Base-by-base conservation (phyloP, 2,888 invertebrate genomes). In the Uloborus plumipes region DNA sequence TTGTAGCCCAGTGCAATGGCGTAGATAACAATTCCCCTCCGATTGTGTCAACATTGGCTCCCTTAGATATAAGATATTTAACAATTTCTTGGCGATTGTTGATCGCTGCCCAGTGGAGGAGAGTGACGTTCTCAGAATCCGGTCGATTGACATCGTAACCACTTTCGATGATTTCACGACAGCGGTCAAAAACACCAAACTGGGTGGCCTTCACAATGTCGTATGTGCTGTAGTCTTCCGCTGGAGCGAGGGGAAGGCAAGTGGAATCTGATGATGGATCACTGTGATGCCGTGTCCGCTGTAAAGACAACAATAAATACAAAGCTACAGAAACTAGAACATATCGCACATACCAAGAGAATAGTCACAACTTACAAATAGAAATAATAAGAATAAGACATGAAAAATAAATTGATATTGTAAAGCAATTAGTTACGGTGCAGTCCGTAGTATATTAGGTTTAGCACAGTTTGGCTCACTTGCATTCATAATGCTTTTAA, bases 51-150 rank as follows among this genome's bases (percentile, higher is more conserved):
- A 99, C 94, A 83, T 93, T 91, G 18, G 95, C 95, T 70, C 95
- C 97, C 88, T 94, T 94, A 81, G 93, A 92, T 86, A 98, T 91
- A 87, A 95, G 94, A 90, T 94, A 97, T 87, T 93, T 93, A 79
- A 98, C 95, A 87, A 99, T 95, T 87, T 98, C 97, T 86, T 93
- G 92, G 77, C 98, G 92, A 91, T 99, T 99, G 90, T 99, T 99
- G 88, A 99, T 99, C 20, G 99, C 95, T 53, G 99, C 99, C 99
- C 99, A 99, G 89, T 99, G 99, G n/a, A 99, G 91, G 70, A 99
- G 90, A 2, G 98, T 97, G 75, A 99, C 98, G 67, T 97, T 97
- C 90, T 99, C 86, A 9, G 92, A 92, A 89, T 99, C 99, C 64
- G 96, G 94, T 88, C 95, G 93, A 89, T 98, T 98, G 16, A 98